A percentile compares a stretch with the other conserved stretches of the same genome.
Evolutionary conservation across 2,797 vertebrate species (phyloP).

Genomic region (Eleutherodactylus coqui): DNA sequence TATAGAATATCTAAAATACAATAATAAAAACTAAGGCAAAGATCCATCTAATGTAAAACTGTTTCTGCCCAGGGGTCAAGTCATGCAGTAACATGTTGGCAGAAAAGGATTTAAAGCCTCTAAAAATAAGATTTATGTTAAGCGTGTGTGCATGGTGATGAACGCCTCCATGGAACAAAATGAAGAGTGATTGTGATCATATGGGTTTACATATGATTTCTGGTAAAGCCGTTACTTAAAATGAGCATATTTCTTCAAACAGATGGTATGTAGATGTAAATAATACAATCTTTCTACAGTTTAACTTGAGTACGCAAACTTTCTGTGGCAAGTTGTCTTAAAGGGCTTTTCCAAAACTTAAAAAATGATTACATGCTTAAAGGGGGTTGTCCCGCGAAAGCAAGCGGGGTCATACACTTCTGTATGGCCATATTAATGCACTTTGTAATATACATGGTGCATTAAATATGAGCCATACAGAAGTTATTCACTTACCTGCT

Average conservation of each 20-base stretch:
- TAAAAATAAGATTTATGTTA: slow-evolving; percentile 45
- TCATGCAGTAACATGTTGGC: slow-evolving; percentile 4
- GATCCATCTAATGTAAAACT: slow-evolving; percentile 19
- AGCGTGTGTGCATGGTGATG: background rate
- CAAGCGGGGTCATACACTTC: no score
- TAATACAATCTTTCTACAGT: background rate
- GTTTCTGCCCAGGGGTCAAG: background rate
- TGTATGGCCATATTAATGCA: no score
- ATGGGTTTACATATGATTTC: background rate
- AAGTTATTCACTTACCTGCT: no score
- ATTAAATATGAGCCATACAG: no score
- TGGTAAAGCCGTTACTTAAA: background rate
- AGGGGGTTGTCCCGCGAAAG: no score
- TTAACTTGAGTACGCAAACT: background rate
- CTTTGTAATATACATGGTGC: no score
- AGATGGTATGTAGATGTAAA: background rate
- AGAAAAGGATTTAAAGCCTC: slow-evolving; percentile 19
- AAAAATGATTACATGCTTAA: no score
- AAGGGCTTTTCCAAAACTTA: no score
- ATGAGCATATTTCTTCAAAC: slow-evolving; percentile 15
- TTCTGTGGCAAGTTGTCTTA: no score
- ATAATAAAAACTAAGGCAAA: slow-evolving; percentile 28
- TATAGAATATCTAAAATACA: slow-evolving; percentile 54
- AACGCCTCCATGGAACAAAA: background rate
- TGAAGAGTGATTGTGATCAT: slow-evolving; percentile 20